Evolutionary conservation across 2,797 vertebrate species (phyloP).

Genomic region (Tarsius wallacei): DNA sequence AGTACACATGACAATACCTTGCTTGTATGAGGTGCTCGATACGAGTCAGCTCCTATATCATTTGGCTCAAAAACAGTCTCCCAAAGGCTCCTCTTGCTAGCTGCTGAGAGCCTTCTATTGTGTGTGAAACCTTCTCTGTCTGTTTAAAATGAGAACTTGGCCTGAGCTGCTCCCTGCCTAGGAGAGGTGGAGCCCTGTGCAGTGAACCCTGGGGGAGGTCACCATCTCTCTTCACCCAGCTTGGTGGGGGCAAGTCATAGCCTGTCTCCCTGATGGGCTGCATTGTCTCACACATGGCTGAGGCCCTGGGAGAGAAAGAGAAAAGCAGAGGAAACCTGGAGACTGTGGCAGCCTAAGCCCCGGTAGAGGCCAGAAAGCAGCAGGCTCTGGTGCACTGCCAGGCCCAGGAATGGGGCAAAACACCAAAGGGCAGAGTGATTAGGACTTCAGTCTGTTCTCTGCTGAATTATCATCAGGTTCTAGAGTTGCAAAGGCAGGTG

Average conservation of each 20-base stretch:
- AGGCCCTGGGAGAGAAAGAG: background rate
- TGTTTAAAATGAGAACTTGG: background rate
- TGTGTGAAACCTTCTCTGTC: background rate
- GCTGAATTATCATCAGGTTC: background rate
- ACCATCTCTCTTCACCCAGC: background rate
- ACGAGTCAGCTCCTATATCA: background rate
- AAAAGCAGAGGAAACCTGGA: background rate
- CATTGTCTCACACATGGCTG: too few species aligned
- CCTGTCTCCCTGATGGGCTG: background rate
- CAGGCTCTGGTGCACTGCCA: conserved; percentile 38
- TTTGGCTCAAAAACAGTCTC: background rate
- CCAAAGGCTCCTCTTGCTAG: background rate
- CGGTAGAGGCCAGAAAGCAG: conserved; percentile 67
- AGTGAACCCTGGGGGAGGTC: too few species aligned
- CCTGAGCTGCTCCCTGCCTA: background rate
- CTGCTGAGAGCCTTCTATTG: background rate
- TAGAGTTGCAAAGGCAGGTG: background rate
- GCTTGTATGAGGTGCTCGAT: fast-evolving
- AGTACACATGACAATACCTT: background rate
- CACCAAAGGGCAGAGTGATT: background rate
- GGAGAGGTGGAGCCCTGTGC: background rate
- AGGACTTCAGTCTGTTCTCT: background rate
- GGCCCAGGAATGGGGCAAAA: conserved; percentile 11
- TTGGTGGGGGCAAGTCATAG: fast-evolving
- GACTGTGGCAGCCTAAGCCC: background rate